A percentile compares a stretch with the other conserved stretches of the same genome.
phyloP scores from a whole-genome alignment of 2,797 vertebrate species.

The Centropyge bicolor region DNA sequence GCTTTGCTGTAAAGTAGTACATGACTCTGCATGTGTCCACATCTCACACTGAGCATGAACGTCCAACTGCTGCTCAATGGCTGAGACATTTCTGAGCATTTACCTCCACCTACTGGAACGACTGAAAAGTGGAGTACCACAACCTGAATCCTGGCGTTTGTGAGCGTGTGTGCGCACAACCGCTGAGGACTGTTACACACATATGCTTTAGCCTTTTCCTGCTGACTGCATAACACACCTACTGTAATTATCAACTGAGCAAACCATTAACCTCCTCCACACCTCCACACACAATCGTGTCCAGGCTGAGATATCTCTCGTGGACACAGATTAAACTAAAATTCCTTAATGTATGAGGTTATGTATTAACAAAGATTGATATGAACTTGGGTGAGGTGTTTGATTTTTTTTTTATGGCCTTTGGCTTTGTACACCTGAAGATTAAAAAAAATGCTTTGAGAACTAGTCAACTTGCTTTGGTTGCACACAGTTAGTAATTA shows the following conservation, averaged over 20 bases:
- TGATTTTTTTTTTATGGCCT: not conserved
- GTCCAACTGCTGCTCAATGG: not conserved
- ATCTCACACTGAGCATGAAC: not conserved
- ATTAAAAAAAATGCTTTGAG: not conserved
- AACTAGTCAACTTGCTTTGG: not conserved
- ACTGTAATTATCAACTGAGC: constrained; percentile 2
- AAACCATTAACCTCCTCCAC: not conserved
- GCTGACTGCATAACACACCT: constrained; percentile 8
- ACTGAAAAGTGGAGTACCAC: constrained; percentile 13
- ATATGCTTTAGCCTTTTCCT: constrained; percentile 26
- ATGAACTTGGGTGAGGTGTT: no score
- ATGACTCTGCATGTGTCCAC: not conserved
- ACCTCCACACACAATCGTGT: constrained; percentile 1
- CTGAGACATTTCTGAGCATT: constrained; percentile 17
- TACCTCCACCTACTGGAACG: constrained; percentile 65
- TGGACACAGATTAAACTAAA: constrained; percentile 10
- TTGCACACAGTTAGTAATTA: not conserved
- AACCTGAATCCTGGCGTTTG: not conserved
- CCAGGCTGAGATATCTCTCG: not conserved
- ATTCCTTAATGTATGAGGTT: constrained; percentile 1
- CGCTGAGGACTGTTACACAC: constrained; percentile 20
- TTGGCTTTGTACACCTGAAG: not conserved
- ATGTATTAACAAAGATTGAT: constrained; percentile 4
- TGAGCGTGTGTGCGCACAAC: not conserved
- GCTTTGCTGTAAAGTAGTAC: constrained; percentile 1